A percentile compares a stretch with the other conserved stretches of the same genome.
Evolutionary conservation across 37 sponge, comb jelly and placozoan species (phyloP).

Genomic region (Beroe forskalii): DNA sequence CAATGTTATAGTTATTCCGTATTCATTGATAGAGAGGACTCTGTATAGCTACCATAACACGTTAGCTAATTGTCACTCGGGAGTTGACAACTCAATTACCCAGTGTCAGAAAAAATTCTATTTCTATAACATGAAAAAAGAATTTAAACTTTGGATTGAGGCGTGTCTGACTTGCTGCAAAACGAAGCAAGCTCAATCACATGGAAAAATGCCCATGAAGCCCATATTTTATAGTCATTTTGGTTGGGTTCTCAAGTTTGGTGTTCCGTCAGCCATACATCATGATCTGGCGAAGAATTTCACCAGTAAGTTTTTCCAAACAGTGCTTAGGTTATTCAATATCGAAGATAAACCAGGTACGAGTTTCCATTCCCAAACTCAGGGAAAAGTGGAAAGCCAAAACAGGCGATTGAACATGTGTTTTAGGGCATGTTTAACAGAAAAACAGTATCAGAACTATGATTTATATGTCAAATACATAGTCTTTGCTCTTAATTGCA

Average conservation of each 20-base stretch:
- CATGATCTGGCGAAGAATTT: not conserved
- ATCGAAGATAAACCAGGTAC: slow-evolving; percentile 22
- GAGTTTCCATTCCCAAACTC: not conserved
- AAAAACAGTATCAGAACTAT: slow-evolving; percentile 31
- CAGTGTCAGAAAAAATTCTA: not conserved
- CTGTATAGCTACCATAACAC: not conserved
- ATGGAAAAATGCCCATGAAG: not conserved
- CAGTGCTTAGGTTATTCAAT: not conserved
- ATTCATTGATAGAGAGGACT: not conserved
- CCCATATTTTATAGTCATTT: not conserved
- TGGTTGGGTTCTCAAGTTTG: slow-evolving; percentile 11
- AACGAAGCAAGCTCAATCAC: not conserved
- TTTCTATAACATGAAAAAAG: not conserved
- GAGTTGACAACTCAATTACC: not conserved
- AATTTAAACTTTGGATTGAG: not conserved
- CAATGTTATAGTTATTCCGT: not conserved
- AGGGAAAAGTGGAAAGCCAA: slow-evolving; percentile 9
- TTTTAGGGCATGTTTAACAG: not conserved
- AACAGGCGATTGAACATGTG: slow-evolving; percentile 10
- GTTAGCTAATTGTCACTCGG: not conserved
- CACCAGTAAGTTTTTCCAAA: not conserved
- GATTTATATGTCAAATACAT: slow-evolving; percentile 43
- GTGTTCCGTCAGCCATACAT: not conserved
- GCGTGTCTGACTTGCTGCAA: not conserved
- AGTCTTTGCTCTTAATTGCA: not conserved